Evolutionary conservation across 2,113 vertebrate species (phyloP).

Genomic region (Anhinga anhinga): DNA sequence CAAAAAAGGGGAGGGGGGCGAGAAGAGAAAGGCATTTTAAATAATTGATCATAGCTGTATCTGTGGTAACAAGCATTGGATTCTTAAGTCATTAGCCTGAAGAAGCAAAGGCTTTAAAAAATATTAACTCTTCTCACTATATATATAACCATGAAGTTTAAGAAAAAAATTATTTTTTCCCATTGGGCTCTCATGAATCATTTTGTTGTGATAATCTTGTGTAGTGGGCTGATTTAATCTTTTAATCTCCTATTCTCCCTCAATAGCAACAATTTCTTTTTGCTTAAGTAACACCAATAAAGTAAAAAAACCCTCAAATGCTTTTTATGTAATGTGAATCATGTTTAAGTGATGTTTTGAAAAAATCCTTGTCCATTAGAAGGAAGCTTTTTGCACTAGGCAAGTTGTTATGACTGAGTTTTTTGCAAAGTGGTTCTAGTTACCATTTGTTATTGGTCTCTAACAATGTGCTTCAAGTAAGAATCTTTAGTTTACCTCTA

Average conservation of each 20-base stretch:
- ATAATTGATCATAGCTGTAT: slow-evolving; percentile 34
- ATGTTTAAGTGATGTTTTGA: slow-evolving; percentile 34
- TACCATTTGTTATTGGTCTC: neutral
- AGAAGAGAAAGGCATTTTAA: neutral
- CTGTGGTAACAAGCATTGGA: slow-evolving; percentile 7
- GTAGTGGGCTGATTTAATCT: neutral
- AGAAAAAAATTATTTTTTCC: neutral
- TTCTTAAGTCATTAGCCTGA: slow-evolving; percentile 48
- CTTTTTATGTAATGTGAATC: slow-evolving; percentile 36
- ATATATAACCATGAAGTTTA: neutral
- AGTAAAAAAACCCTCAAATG: neutral
- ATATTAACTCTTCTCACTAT: neutral
- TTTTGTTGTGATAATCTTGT: neutral
- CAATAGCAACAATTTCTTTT: neutral
- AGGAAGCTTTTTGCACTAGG: slow-evolving; percentile 47
- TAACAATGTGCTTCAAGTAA: neutral
- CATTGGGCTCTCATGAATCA: neutral
- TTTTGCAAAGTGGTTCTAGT: neutral
- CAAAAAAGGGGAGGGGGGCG: neutral
- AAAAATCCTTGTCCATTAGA: slow-evolving; percentile 10
- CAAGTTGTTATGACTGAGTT: neutral
- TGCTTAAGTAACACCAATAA: neutral
- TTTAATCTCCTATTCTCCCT: neutral
- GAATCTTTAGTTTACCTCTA: neutral
- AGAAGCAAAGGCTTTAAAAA: slow-evolving; percentile 29